phyloP scores from a whole-genome alignment of 2,797 vertebrate genomes.

The Acipenser ruthenus region DNA sequence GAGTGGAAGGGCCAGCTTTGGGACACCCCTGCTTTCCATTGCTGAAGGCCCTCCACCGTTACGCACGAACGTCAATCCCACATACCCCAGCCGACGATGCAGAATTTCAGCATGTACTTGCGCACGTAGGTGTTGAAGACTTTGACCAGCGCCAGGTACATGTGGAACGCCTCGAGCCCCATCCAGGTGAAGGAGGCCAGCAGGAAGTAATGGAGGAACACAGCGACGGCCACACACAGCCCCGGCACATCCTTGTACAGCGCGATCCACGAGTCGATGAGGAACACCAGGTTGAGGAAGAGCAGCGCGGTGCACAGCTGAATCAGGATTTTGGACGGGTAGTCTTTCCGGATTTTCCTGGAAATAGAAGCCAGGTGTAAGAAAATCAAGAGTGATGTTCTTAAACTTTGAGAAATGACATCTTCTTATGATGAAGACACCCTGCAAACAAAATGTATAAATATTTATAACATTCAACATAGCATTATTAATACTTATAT shows the following conservation, averaged over 20 bases:
- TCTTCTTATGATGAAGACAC: too few relatives aligned
- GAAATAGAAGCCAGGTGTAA: slow-evolving; percentile 20
- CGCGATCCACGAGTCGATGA: slow-evolving; percentile 84
- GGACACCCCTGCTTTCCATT: too few relatives aligned
- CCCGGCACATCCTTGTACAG: slow-evolving; percentile 46
- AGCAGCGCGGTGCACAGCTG: slow-evolving; percentile 82
- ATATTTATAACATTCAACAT: too few relatives aligned
- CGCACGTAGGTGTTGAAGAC: slow-evolving; percentile 90
- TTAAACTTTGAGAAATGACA: not conserved
- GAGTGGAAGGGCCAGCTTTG: too few relatives aligned
- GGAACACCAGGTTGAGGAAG: slow-evolving; percentile 78
- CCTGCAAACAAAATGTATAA: too few relatives aligned
- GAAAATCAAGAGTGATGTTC: not conserved
- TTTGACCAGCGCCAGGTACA: slow-evolving; percentile 87
- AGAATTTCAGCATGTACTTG: slow-evolving; percentile 90
- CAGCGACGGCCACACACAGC: slow-evolving; percentile 79
- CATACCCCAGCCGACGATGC: slow-evolving; percentile 88
- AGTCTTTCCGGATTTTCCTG: slow-evolving; percentile 86
- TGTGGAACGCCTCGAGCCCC: slow-evolving; percentile 91
- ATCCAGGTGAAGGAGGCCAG: slow-evolving; percentile 94
- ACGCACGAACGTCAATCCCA: slow-evolving; percentile 17
- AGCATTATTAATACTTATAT: too few relatives aligned
- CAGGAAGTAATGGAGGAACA: slow-evolving; percentile 92
- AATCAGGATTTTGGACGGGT: slow-evolving; percentile 92
- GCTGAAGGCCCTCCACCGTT: not conserved